phyloP scores from a whole-genome alignment of 2,797 vertebrate species.

The Tapirus indicus region DNA sequence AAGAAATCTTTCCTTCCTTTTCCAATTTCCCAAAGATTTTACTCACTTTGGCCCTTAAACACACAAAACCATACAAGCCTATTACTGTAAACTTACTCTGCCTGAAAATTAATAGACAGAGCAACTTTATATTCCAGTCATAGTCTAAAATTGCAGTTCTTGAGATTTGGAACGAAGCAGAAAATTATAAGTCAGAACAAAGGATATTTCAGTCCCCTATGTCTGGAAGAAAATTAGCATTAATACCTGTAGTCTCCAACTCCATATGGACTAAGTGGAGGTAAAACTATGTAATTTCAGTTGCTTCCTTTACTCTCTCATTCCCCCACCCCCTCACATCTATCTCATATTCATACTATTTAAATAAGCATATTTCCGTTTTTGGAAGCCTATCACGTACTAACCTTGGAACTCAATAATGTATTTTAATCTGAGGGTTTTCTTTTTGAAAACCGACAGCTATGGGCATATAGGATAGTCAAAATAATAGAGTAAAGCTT shows the following conservation, averaged over 20 bases:
- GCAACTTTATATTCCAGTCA: conserved; percentile 62
- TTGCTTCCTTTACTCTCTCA: neutral
- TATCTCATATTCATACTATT: neutral
- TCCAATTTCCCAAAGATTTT: conserved; percentile 59
- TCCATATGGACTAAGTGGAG: neutral
- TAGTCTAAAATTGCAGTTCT: conserved; percentile 31
- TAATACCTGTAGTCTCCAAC: conserved; percentile 10
- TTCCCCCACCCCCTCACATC: no score
- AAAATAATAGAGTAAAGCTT: neutral
- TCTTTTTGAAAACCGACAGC: conserved; percentile 26
- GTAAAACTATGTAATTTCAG: neutral
- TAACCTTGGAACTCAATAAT: neutral
- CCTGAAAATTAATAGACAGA: conserved; percentile 68
- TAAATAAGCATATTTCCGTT: neutral
- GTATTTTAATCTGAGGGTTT: neutral
- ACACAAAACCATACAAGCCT: conserved; percentile 45
- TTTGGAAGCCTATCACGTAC: neutral
- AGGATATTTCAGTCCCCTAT: neutral
- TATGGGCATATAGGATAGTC: neutral
- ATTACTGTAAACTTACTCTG: conserved; percentile 43
- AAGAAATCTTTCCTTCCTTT: conserved; percentile 67
- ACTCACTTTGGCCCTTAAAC: conserved; percentile 65
- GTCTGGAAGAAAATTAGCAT: conserved; percentile 60
- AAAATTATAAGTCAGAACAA: conserved; percentile 62
- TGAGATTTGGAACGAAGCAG: conserved; percentile 7